Evolutionary conservation across 1,140 invertebrate species (phyloP), one percentile per base, ranked within the genome.

Genomic region (Trachelipus rathkii): DNA sequence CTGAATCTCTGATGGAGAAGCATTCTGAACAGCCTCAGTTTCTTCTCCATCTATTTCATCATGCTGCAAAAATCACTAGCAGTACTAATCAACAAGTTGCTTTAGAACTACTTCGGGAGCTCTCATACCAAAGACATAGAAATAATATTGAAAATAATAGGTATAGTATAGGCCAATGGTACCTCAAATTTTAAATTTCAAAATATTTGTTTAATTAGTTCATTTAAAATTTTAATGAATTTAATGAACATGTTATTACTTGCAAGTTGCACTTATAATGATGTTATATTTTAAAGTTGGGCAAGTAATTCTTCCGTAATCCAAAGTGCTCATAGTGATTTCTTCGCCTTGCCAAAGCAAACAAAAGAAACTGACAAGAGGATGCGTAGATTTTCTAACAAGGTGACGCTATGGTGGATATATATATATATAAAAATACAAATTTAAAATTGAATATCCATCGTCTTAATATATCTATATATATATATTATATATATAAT

Each of bases 51-150:
- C 50, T 78, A 13, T 78, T 78, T 68, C 74, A 72, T 44, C 77
- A 78, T 71, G 77, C 77, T 23, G 71, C 77, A 43, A 71, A 78
- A 67, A 78, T 78, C 74, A 78, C 77, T 4, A 74, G 72, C 15
- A 71, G 75, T 33, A 78, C 77, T 45, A 74, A 78, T 71, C 77
- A 78, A 23, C 77, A 78, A 60, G 77, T 78, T 53, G 77, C 77
- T 13, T 74, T 78, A n/a, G 77, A 74, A 19, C 44, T 78, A 0
- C 71, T 78, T 11, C 74, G 75, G n/a, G 77, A 78, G 24, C 74
- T 78, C 24, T 74, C 77, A 24, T 11, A 74, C 15, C 77, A 76
- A 43, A 60, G 50, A 60, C 50, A 60, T 13, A 13, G 19, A 8
- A 60, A 60, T 60, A 60, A 60, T 60, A 60, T 60, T 60, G 11